Percentiles rank a stretch among this genome's conserved stretches.
Conservation (phyloP, 1,140 invertebrate species). For the Lepidotrigona ventralis region DNA sequence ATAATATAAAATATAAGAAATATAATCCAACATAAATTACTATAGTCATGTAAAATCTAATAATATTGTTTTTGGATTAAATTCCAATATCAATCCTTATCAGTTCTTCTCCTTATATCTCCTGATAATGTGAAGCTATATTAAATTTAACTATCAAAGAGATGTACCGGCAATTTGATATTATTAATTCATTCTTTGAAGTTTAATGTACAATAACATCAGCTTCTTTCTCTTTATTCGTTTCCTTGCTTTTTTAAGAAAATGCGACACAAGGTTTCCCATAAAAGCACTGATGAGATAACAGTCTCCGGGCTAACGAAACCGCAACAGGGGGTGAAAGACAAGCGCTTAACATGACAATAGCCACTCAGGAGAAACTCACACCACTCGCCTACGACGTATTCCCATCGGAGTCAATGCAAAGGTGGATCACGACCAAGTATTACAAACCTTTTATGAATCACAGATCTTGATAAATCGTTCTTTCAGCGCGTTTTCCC, state of each 20-base stretch:
- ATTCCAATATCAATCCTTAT: neutral
- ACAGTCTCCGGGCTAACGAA: constrained; percentile 50
- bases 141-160: neutral
- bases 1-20: no score
- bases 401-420: constrained; percentile 51
- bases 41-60: no score
- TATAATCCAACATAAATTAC: no score
- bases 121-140: neutral
- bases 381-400: constrained; percentile 3
- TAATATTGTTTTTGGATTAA: no score
- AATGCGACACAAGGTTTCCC: constrained; percentile 41
- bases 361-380: constrained; percentile 54
- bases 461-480: constrained; percentile 73
- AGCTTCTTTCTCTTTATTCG: constrained; percentile 30
- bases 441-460: constrained; percentile 73
- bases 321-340: constrained; percentile 19
- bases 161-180: neutral
- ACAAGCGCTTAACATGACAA: constrained; percentile 71
- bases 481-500: constrained; percentile 38
- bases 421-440: constrained; percentile 62
- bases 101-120: neutral
- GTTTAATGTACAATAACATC: neutral
- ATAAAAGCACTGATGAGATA: constrained; percentile 44
- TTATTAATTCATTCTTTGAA: neutral
- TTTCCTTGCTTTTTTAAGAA: constrained; percentile 16